A percentile compares a stretch with the other conserved stretches of the same genome.
phyloP scores from a whole-genome alignment of 2,113 vertebrate species.

The Ictalurus punctatus region DNA sequence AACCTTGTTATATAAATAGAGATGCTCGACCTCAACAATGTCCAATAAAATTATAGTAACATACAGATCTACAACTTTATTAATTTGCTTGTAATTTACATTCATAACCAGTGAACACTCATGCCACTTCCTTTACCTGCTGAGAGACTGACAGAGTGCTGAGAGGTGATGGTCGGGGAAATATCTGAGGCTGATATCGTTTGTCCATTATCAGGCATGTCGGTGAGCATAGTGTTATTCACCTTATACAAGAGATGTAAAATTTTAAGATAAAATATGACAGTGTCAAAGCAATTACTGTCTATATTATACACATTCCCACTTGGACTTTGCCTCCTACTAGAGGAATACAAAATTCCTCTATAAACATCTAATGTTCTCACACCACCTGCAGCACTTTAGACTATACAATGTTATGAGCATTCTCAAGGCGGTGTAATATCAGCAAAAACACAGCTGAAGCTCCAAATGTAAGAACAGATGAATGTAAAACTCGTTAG shows the following conservation, averaged over 20 bases:
- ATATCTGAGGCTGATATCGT: conserved; percentile 67
- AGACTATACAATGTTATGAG: background rate
- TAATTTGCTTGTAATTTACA: background rate
- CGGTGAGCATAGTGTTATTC: conserved; percentile 68
- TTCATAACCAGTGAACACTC: background rate
- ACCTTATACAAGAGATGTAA: conserved; percentile 59
- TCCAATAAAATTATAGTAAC: conserved; percentile 3
- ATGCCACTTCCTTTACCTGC: conserved; percentile 65
- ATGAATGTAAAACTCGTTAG: background rate
- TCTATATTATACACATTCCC: background rate
- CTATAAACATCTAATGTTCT: background rate
- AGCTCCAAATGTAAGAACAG: conserved; percentile 2
- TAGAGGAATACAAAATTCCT: background rate
- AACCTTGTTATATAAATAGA: conserved; percentile 1
- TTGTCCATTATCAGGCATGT: conserved; percentile 62
- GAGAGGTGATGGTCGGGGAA: conserved; percentile 70
- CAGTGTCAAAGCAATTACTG: background rate
- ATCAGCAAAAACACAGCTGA: background rate
- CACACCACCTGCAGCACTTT: background rate
- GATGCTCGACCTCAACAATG: background rate
- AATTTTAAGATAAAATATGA: conserved; percentile 11
- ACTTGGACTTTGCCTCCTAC: background rate
- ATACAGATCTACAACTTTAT: background rate
- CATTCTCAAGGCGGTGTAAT: background rate
- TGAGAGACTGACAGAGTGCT: conserved; percentile 70